A percentile compares a stretch with the other conserved stretches of the same genome.
Evolutionary conservation across 1,140 invertebrate species (phyloP).

Genomic region (Penaeus chinensis): DNA sequence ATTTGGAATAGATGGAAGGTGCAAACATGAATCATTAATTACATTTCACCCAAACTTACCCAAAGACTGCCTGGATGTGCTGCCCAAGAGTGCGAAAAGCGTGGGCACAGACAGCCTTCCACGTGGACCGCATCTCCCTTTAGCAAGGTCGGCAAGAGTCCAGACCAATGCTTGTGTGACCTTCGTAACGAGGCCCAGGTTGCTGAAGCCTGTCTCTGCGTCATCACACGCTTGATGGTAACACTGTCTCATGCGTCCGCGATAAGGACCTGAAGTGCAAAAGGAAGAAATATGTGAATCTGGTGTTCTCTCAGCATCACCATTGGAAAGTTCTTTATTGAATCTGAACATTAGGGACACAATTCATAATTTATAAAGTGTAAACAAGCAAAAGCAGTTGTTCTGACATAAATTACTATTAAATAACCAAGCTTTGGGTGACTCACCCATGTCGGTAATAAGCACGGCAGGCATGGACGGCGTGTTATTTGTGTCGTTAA

Average conservation of each 20-base stretch:
- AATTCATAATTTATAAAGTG: too few species aligned
- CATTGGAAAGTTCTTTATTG: background rate
- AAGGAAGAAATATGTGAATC: background rate
- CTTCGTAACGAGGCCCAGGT: constrained; percentile 53
- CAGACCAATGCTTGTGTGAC: constrained; percentile 56
- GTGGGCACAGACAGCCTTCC: constrained; percentile 47
- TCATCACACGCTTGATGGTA: constrained; percentile 69
- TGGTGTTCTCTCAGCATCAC: background rate
- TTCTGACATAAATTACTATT: background rate
- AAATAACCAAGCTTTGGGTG: too few species aligned
- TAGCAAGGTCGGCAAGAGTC: constrained; percentile 53
- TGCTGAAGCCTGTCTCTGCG: background rate
- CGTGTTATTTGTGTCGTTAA: constrained; percentile 55
- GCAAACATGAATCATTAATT: background rate
- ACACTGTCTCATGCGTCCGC: constrained; percentile 68
- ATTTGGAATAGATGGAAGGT: too few species aligned
- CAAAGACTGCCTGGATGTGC: background rate
- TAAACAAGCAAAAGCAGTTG: background rate
- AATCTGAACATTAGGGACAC: background rate
- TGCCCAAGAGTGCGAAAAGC: constrained; percentile 36
- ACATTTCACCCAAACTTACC: background rate
- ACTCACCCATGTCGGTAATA: constrained; percentile 69
- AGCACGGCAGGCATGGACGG: constrained; percentile 67
- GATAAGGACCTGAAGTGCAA: constrained; percentile 66
- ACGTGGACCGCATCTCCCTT: constrained; percentile 44